Base-by-base conservation (phyloP, 2,888 invertebrate species). In the Podotricha telesiphe region DNA sequence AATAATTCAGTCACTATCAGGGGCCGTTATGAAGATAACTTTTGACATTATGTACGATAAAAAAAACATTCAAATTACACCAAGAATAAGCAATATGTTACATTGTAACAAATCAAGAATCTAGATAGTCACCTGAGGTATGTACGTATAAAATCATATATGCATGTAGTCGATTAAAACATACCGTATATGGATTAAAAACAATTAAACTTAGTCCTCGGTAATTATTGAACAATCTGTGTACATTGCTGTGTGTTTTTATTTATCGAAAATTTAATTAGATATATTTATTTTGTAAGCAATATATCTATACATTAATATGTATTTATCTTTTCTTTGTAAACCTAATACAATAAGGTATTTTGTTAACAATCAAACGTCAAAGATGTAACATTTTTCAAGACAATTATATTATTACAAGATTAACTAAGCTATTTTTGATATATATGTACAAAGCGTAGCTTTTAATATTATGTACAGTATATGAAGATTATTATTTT, bases 31-130 rank as follows among this genome's bases (percentile, higher is more conserved):
- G 51, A 19, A 63, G 67, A 68, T 70, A 68, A 63, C 71, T 69
- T 71, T 66, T 69, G 69, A 69, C 70, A 68, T 68, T 40, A 48
- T 55, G 55, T 65, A 28, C n/a, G 68, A 71, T 71, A 68, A 68
- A 40, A 53, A n/a, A n/a, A 10, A 15, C 40, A 45, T 22, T 22
- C 7, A 17, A 17, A 17, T 42, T 8, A 19, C 15, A 13, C 22
- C 15, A 8, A 20, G 10, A 34, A 34, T 17, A 45, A 45, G 28
- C 19, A 34, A 3, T 6, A 28, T 20, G n/a, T 34, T 37, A 37
- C 34, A 62, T 50, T 48, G 34, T 62, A 15, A 40, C 40, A 50
- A 34, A 37, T 63, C 40, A 40, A 50, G 17, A 20, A 63, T 1
- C 10, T 13, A 37, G 22, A 58, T 15, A 7, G 22, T 51, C n/a